A percentile compares a stretch with the other conserved stretches of the same genome.
phyloP scores from a whole-genome alignment of 2,888 invertebrate species.

The Mechanitis messenoides region DNA sequence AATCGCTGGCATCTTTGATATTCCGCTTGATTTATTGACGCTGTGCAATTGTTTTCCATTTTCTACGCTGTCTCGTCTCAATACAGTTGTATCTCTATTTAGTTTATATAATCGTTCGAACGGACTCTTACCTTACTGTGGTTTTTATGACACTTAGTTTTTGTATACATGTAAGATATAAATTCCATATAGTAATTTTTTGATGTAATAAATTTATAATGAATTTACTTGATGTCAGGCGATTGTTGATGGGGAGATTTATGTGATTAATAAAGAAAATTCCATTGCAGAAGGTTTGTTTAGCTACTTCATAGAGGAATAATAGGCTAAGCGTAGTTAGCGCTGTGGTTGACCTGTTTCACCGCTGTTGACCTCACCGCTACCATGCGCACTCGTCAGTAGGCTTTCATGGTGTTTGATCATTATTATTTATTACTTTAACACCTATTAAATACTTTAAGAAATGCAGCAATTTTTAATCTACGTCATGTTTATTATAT shows the following conservation, averaged over 20 bases:
- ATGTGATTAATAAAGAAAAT: slow-evolving; percentile 13
- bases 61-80: slow-evolving; percentile 11
- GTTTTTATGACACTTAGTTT: too few relatives aligned
- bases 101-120: too few relatives aligned
- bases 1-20: slow-evolving; percentile 10
- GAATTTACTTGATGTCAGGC: not conserved
- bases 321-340: slow-evolving; percentile 19
- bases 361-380: slow-evolving; percentile 14
- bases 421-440: slow-evolving; percentile 1
- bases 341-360: slow-evolving; percentile 17
- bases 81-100: slow-evolving; percentile 6
- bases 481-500: not conserved
- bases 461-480: not conserved
- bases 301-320: slow-evolving; percentile 11
- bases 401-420: slow-evolving; percentile 1
- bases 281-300: slow-evolving; percentile 12
- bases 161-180: not conserved
- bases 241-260: not conserved
- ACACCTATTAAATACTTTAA: not conserved
- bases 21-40: slow-evolving; percentile 32
- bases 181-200: not conserved
- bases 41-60: slow-evolving; percentile 8
- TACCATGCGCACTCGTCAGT: slow-evolving; percentile 4
- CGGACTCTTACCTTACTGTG: too few relatives aligned
- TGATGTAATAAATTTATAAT: slow-evolving; percentile 4